Percentiles rank a stretch among this genome's conserved stretches.
These are phyloP conservation scores for Anoplophora glabripennis DNA, from an alignment of 1,140 invertebrate genomes.

Conservation along the genomic window DNA sequence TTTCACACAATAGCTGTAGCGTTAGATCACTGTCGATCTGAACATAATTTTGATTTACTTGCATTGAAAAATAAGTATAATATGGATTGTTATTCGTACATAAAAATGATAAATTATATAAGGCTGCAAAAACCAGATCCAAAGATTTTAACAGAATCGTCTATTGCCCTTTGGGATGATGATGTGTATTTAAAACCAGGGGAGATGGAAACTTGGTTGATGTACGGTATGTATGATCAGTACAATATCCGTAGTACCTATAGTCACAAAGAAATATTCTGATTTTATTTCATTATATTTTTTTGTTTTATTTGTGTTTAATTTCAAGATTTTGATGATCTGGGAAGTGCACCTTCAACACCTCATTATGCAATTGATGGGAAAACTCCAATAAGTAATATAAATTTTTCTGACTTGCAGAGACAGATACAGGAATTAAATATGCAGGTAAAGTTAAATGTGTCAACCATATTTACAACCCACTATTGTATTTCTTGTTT, in stretches of 20 bases:
- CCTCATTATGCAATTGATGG: slow-evolving; percentile 48
- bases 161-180: slow-evolving; percentile 62
- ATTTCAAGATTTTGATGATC: slow-evolving; percentile 48
- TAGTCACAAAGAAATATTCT: no score
- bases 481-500: no score
- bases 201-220: slow-evolving; percentile 79
- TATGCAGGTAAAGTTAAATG: slow-evolving; percentile 35
- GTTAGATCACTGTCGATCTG: slow-evolving; percentile 55
- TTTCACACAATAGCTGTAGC: slow-evolving; percentile 55
- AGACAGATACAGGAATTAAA: slow-evolving; percentile 44
- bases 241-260: not conserved
- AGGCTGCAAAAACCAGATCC: slow-evolving; percentile 60
- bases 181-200: slow-evolving; percentile 80
- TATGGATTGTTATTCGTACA: slow-evolving; percentile 82
- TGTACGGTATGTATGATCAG: slow-evolving; percentile 65
- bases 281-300: not conserved
- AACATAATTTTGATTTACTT: slow-evolving; percentile 70
- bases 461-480: not conserved
- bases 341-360: slow-evolving; percentile 47
- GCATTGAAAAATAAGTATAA: slow-evolving; percentile 65
- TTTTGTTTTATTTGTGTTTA: not conserved
- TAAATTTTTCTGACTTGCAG: slow-evolving; percentile 45
- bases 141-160: slow-evolving; percentile 55
- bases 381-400: slow-evolving; percentile 45
- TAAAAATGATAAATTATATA: slow-evolving; percentile 87